Conservation (phyloP, 2,797 vertebrate genomes). For the Lagothrix lagotricha region DNA sequence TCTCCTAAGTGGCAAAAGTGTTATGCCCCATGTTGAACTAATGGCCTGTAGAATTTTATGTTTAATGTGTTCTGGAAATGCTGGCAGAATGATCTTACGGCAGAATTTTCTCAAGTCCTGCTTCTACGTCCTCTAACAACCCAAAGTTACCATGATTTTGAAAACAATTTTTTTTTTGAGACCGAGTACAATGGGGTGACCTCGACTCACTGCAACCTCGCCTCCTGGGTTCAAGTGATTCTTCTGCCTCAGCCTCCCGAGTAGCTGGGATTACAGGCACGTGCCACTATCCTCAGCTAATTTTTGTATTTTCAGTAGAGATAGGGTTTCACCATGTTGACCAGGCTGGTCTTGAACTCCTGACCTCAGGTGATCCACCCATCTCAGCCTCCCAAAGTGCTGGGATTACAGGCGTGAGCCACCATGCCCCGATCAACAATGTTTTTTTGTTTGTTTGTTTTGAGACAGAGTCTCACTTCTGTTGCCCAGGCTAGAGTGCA, state of each 20-base stretch:
- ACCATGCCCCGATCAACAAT: not conserved
- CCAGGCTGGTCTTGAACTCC: not conserved
- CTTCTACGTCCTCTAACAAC: not conserved
- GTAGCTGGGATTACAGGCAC: not conserved
- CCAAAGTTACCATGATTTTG: not conserved
- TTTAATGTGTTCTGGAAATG: constrained; percentile 24
- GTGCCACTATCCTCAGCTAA: not conserved
- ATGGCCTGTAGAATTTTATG: not conserved
- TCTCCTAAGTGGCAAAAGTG: constrained; percentile 31
- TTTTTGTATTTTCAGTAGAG: not conserved
- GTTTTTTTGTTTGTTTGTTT: not conserved
- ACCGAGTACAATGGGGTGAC: not conserved
- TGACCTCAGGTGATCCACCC: not conserved
- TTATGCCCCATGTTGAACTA: constrained; percentile 18
- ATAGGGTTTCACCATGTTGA: not conserved
- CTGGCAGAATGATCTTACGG: not conserved
- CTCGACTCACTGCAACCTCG: not conserved
- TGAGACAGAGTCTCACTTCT: not conserved
- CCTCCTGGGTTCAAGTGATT: not conserved
- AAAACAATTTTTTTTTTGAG: not conserved
- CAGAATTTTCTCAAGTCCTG: not conserved
- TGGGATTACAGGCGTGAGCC: not conserved
- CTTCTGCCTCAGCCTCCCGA: not conserved
- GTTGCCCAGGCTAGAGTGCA: not conserved
- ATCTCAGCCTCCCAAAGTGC: not conserved